Percentiles rank a stretch among this genome's conserved stretches.
phyloP scores from a whole-genome alignment of 2,888 invertebrate species.

The Drosophila meridionalis region DNA sequence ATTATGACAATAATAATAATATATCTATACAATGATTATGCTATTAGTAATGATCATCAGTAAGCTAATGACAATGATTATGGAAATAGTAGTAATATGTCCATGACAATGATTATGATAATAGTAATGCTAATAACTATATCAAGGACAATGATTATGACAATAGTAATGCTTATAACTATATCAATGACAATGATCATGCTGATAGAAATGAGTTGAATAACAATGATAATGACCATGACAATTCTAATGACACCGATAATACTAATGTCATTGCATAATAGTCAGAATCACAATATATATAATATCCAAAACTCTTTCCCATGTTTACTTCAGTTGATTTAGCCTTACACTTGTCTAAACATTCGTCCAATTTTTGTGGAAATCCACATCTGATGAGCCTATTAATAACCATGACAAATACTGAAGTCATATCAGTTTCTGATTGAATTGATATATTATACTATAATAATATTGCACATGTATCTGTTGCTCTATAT shows the following conservation, averaged over 20 bases:
- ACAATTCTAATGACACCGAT: not conserved
- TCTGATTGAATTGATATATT: not conserved
- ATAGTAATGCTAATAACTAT: not conserved
- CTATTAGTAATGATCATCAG: not conserved
- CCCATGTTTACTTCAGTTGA: not conserved
- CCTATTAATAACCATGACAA: not conserved
- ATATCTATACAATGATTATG: not conserved
- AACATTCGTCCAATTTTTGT: not conserved
- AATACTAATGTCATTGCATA: not conserved
- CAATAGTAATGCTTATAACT: not conserved
- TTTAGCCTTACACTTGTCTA: not conserved
- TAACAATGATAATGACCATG: not conserved
- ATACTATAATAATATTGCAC: not conserved
- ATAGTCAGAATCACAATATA: not conserved
- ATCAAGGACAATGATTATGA: not conserved
- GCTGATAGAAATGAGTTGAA: no score
- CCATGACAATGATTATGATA: not conserved
- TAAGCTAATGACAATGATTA: not conserved
- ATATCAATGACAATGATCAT: not conserved
- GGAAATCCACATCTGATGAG: not conserved
- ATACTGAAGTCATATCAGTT: not conserved
- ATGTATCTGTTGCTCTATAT: conserved; percentile 5
- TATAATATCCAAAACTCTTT: not conserved
- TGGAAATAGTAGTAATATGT: no score
- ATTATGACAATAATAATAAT: not conserved